Base-by-base conservation (phyloP, 2,888 invertebrate species). In the Exephanes ischioxanthus region DNA sequence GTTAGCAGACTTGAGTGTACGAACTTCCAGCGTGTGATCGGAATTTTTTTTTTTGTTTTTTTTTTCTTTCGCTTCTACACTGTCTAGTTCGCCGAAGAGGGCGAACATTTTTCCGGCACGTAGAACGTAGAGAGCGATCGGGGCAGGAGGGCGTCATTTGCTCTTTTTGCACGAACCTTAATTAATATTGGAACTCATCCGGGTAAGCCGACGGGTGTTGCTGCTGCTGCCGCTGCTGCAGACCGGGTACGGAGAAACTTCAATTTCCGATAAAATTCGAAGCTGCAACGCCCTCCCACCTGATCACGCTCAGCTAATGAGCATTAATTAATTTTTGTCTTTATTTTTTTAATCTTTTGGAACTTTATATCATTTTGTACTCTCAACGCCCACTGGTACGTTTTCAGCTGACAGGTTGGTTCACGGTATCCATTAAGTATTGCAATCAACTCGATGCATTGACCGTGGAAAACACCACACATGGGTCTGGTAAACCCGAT, bases 181-280 rank as follows among this genome's bases (percentile, higher is more conserved):
- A 87, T 87, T 87, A 87, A 86, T 86, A 83, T 83, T 75, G 86
- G 80, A 85, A 75, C 83, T 83, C 83, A 76, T 81, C 61, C 53
- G 55, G 70, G 73, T 81, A 83, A 81, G 75, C 84, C 82, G 75
- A 80, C 71, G 80, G 86, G 79, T 58, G 86, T 80, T 76, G 53
- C 66, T 22, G 70, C 63, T 53, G 48, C 26, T n/a, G 63, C 53
- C 19, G 83, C n/a, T 37, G 51, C 9, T 51, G 68, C 41, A 55
- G 19, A 37, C 53, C 55, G 37, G 58, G 73, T 48, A 75, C 63
- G 81, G 61, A 79, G 85, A 85, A 81, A 85, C 81, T 85, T 85
- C 78, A 85, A 82, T 85, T 85, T 85, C 85, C 85, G 85, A 85
- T 85, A 68, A 85, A 85, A 85, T 85, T 82, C 78, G 78, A 81